Conservation (phyloP, 2,797 vertebrate species). For the Leuciscus waleckii region DNA sequence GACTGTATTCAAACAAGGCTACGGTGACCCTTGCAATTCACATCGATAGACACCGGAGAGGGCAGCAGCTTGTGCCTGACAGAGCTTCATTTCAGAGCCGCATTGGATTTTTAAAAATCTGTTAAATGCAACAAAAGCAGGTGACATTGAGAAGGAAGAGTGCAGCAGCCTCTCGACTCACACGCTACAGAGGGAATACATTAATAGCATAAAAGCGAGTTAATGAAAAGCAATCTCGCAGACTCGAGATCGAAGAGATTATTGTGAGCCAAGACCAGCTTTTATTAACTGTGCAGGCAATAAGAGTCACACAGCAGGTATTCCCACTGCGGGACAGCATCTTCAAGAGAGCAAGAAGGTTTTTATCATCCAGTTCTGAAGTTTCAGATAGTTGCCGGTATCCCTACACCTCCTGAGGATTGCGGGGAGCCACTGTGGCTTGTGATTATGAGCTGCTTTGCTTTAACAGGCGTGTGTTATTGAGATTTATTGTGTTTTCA, state of each 20-base stretch:
- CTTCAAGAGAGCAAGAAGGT: constrained; percentile 25
- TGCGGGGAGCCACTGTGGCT: constrained; percentile 23
- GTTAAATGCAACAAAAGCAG: constrained; percentile 8
- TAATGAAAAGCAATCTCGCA: constrained; percentile 42
- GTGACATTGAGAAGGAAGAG: constrained; percentile 23
- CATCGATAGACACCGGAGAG: constrained; percentile 20
- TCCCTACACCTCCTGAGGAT: constrained; percentile 20
- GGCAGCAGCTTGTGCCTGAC: constrained; percentile 32
- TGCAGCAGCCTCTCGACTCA: not conserved
- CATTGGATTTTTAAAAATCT: constrained; percentile 9
- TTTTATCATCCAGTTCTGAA: constrained; percentile 35
- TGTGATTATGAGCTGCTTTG: constrained; percentile 40
- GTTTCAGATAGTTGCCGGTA: constrained; percentile 8
- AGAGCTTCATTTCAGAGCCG: constrained; percentile 14
- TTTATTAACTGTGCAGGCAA: constrained; percentile 49
- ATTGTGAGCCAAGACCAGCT: constrained; percentile 43
- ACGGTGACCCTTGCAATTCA: constrained; percentile 25
- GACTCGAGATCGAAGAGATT: constrained; percentile 32
- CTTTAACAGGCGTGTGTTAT: constrained; percentile 35
- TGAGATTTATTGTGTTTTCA: constrained; percentile 48
- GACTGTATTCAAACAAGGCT: constrained; percentile 43
- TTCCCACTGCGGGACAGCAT: constrained; percentile 25
- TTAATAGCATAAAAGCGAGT: constrained; percentile 37
- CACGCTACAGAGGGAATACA: not conserved
- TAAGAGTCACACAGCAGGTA: constrained; percentile 48